Conservation (phyloP, 2,888 invertebrate species). For the Archaeoteleia sp. region DNA sequence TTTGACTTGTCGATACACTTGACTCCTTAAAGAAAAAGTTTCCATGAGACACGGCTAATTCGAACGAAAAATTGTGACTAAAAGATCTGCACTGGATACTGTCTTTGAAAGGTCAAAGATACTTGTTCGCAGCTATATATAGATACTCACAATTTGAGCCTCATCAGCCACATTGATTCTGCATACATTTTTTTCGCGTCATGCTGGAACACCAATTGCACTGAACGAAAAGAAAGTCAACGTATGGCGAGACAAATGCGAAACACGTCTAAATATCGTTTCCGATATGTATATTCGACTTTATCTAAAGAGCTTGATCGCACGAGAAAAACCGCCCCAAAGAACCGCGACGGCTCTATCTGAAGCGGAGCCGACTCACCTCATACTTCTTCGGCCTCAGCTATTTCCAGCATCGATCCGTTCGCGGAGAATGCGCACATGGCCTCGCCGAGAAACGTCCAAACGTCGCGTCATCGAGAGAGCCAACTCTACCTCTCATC, state of each 20-base stretch:
- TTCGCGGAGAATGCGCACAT: constrained; percentile 66
- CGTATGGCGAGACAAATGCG: background rate
- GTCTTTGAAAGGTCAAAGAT: constrained; percentile 4
- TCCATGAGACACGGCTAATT: too few species aligned
- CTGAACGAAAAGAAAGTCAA: constrained; percentile 17
- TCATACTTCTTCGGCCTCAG: constrained; percentile 69
- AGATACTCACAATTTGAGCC: constrained; percentile 71
- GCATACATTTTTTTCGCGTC: constrained; percentile 70
- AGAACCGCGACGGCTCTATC: constrained; percentile 56
- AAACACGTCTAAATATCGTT: too few species aligned
- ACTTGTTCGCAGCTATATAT: background rate
- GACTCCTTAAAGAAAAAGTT: too few species aligned
- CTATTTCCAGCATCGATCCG: constrained; percentile 74
- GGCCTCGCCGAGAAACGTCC: constrained; percentile 37
- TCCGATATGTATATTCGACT: too few species aligned
- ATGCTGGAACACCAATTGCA: constrained; percentile 55
- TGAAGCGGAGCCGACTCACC: constrained; percentile 72
- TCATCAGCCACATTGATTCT: constrained; percentile 71
- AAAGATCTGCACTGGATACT: too few species aligned
- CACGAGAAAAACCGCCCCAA: constrained; percentile 42
- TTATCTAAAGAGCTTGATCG: constrained; percentile 21
- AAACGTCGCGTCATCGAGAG: constrained; percentile 35
- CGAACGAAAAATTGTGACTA: too few species aligned
- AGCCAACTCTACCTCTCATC: constrained; percentile 28
- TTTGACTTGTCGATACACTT: too few species aligned